Percentiles rank a stretch among this genome's conserved stretches.
Evolutionary conservation across 2,888 invertebrate genomes (phyloP).

Genomic region (Syrphus vitripennis): DNA sequence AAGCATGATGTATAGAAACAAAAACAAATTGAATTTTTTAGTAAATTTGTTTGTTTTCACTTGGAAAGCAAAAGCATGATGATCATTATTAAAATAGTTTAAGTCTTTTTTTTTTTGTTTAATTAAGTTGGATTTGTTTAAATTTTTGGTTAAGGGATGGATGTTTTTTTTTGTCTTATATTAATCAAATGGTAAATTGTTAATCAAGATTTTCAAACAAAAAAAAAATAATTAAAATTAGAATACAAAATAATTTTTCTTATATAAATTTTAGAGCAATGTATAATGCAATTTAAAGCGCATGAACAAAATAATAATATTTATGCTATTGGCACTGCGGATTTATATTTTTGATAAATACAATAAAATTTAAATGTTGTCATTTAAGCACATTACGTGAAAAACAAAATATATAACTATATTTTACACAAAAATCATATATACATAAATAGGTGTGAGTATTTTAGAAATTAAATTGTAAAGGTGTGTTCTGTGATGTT

Average conservation of each 20-base stretch:
- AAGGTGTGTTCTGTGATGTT: slow-evolving; percentile 10
- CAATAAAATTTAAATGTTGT: not conserved
- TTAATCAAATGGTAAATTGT: slow-evolving; percentile 28
- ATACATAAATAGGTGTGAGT: not conserved
- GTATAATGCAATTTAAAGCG: slow-evolving; percentile 39
- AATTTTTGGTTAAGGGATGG: slow-evolving; percentile 49
- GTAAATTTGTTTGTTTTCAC: slow-evolving; percentile 1
- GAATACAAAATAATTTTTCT: not conserved
- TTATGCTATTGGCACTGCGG: slow-evolving; percentile 4
- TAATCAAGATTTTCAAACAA: slow-evolving; percentile 2
- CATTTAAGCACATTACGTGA: slow-evolving; percentile 4
- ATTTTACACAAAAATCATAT: not conserved
- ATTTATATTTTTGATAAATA: not conserved
- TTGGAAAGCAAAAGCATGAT: slow-evolving; percentile 43
- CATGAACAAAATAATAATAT: slow-evolving; percentile 34
- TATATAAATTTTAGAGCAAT: slow-evolving; percentile 21
- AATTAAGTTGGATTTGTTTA: not conserved
- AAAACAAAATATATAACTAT: not conserved
- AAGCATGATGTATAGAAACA: slow-evolving; percentile 53
- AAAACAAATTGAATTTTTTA: not conserved
- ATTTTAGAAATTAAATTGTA: not conserved
- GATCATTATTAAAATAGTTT: slow-evolving; percentile 9
- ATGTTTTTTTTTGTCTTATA: slow-evolving; percentile 19
- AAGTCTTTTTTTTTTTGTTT: not conserved
- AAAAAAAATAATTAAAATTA: too few relatives aligned